Conservation (phyloP, 2,888 invertebrate species). For the Campoletis raptor region DNA sequence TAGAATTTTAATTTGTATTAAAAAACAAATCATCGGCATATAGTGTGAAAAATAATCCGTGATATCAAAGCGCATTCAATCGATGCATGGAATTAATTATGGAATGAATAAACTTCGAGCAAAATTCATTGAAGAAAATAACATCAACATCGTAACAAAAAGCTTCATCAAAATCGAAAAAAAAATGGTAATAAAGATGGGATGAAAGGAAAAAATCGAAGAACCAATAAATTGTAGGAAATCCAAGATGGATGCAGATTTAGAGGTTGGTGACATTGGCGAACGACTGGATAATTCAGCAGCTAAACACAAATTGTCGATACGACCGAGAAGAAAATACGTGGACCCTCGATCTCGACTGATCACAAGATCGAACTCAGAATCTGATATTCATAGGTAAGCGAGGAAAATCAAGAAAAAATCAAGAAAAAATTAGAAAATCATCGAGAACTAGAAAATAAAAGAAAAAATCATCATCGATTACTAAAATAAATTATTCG, state of each 20-base stretch:
- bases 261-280: constrained; percentile 87
- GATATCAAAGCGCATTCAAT: constrained; percentile 13
- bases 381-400: constrained; percentile 76
- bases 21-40: constrained; percentile 3
- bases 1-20: not conserved
- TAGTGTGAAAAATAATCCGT: constrained; percentile 17
- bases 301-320: constrained; percentile 91
- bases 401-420: not conserved
- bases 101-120: constrained; percentile 11
- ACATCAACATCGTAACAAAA: constrained; percentile 36
- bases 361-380: constrained; percentile 77
- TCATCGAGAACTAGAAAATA: constrained; percentile 38
- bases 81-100: constrained; percentile 40
- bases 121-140: constrained; percentile 19
- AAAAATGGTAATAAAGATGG: not conserved
- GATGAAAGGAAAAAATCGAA: constrained; percentile 26
- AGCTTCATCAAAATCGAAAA: constrained; percentile 11
- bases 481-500: not conserved
- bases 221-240: constrained; percentile 76
- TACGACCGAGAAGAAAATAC: constrained; percentile 90
- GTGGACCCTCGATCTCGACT: constrained; percentile 85
- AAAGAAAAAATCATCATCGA: constrained; percentile 19
- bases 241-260: constrained; percentile 86
- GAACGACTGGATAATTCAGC: constrained; percentile 90
- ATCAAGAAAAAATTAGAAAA: constrained; percentile 28